Evolutionary conservation across 1,140 invertebrate species (phyloP).

Genomic region (Pachypsylla venusta): DNA sequence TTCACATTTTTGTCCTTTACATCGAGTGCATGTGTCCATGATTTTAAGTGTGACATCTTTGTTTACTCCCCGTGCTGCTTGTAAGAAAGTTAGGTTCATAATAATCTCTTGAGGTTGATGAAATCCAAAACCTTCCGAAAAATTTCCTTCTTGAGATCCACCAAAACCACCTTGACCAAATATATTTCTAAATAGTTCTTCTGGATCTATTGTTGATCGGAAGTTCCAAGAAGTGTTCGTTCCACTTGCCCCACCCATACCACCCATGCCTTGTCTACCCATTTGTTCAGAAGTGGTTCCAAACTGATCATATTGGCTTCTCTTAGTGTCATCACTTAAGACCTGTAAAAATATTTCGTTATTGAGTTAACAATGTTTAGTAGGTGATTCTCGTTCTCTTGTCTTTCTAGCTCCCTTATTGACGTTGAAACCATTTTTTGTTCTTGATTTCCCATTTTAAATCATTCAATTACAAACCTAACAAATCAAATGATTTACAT

Average conservation of each 20-base stretch:
- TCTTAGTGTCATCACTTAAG: constrained; percentile 78
- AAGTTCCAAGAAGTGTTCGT: constrained; percentile 57
- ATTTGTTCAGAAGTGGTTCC: constrained; percentile 76
- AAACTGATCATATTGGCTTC: constrained; percentile 86
- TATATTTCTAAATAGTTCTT: constrained; percentile 87
- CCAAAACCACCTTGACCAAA: constrained; percentile 56
- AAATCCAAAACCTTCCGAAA: constrained; percentile 57
- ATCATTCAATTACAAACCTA: no score
- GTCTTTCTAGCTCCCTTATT: no score
- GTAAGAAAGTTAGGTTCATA: constrained; percentile 82
- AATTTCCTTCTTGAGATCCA: constrained; percentile 63
- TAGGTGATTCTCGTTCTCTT: no score
- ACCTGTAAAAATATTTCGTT: constrained; percentile 38
- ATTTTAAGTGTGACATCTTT: constrained; percentile 88
- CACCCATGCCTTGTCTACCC: constrained; percentile 44
- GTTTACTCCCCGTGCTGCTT: constrained; percentile 90
- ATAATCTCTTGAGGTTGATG: constrained; percentile 79
- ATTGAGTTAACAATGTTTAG: no score
- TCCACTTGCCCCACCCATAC: constrained; percentile 32
- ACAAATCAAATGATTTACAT: no score
- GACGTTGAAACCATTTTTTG: no score
- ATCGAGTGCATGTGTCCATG: constrained; percentile 82
- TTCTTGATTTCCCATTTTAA: no score
- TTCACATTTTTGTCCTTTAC: constrained; percentile 67
- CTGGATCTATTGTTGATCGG: constrained; percentile 78